These are phyloP conservation scores for Mellivora capensis DNA, from an alignment of 2,113 vertebrate genomes.

Conservation along the genomic window DNA sequence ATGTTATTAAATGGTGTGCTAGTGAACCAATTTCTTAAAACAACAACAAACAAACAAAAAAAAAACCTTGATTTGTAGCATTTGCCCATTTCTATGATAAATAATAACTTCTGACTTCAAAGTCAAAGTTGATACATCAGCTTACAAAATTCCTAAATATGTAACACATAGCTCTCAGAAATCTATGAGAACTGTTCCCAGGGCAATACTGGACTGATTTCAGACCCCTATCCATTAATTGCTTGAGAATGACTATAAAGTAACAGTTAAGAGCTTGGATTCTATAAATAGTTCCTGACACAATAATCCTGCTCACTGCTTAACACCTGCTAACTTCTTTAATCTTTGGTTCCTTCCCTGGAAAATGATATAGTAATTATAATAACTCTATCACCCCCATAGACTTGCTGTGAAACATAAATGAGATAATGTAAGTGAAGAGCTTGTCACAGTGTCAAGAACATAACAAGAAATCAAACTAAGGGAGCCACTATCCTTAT, in stretches of 20 bases:
- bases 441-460: background rate
- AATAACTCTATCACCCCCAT: background rate
- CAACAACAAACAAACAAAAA: too few species aligned
- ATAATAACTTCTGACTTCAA: background rate
- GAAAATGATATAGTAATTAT: background rate
- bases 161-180: background rate
- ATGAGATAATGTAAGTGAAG: background rate
- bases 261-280: background rate
- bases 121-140: background rate
- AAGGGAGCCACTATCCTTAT: background rate
- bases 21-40: background rate
- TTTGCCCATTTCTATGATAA: background rate
- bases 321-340: background rate
- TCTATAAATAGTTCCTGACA: background rate
- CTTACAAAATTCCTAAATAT: background rate
- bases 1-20: background rate
- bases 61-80: background rate
- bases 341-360: background rate
- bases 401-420: background rate
- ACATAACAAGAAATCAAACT: background rate
- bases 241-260: background rate
- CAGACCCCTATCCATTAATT: background rate
- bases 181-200: background rate
- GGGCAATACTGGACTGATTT: background rate
- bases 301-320: background rate